A percentile compares a stretch with the other conserved stretches of the same genome.
These are phyloP conservation scores for Torymus tubicola DNA, from an alignment of 2,888 invertebrate genomes.

Conservation along the genomic window DNA sequence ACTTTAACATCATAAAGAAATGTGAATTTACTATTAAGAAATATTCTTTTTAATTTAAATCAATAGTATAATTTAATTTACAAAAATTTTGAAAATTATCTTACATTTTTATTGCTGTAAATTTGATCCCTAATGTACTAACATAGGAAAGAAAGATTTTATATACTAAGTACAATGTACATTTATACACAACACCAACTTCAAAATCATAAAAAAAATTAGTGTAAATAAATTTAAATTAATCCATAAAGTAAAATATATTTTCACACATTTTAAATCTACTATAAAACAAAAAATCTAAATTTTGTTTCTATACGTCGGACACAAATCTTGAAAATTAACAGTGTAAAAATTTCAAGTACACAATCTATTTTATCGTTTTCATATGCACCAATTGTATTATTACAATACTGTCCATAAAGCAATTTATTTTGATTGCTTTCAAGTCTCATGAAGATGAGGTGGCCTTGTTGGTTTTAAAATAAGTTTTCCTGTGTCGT, in stretches of 20 bases:
- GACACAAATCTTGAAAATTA: constrained; percentile 15
- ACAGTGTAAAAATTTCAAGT: constrained; percentile 12
- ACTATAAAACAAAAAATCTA: constrained; percentile 5
- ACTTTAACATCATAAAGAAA: constrained; percentile 23
- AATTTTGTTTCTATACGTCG: constrained; percentile 7
- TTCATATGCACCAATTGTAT: not conserved
- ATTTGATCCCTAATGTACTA: too few species aligned
- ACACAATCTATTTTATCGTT: constrained; percentile 26
- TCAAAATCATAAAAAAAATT: not conserved
- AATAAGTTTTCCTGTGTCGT: constrained; percentile 96
- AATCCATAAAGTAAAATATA: not conserved
- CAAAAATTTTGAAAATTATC: too few species aligned
- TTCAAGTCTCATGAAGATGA: constrained; percentile 72
- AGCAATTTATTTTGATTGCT: constrained; percentile 50
- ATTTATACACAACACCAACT: not conserved
- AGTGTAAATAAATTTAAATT: too few species aligned
- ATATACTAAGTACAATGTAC: too few species aligned
- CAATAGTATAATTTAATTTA: too few species aligned
- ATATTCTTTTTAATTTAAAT: not conserved
- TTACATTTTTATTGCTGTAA: too few species aligned
- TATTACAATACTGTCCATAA: constrained; percentile 44
- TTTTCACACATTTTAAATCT: constrained; percentile 28
- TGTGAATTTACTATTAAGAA: constrained; percentile 3
- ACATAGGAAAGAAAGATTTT: too few species aligned
- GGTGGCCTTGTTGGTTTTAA: constrained; percentile 83